These are phyloP conservation scores for Drosophila subpulchrella DNA, from an alignment of 1,140 invertebrate species.

Conservation along the genomic window DNA sequence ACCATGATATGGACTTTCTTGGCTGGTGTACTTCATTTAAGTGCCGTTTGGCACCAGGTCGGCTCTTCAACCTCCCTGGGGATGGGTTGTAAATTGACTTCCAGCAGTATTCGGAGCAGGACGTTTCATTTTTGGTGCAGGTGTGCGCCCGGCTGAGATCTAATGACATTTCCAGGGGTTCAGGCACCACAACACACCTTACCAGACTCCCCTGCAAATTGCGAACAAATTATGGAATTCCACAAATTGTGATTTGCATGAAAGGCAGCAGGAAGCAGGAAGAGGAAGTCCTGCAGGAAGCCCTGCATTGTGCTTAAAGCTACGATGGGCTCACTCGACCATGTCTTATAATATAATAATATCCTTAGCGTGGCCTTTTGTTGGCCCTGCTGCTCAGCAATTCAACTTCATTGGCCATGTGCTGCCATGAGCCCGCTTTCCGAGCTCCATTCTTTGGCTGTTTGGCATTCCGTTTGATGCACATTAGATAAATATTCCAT, in stretches of 20 bases:
- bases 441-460: conserved; percentile 17
- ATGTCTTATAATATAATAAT: conserved; percentile 36
- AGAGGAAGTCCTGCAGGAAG: conserved; percentile 24
- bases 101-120: conserved; percentile 12
- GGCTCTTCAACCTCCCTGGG: conserved; percentile 22
- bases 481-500: conserved; percentile 71
- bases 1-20: conserved; percentile 11
- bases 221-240: conserved; percentile 52
- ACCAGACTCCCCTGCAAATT: conserved; percentile 21
- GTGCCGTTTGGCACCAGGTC: conserved; percentile 53
- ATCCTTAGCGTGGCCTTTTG: conserved; percentile 29
- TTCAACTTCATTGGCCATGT: conserved; percentile 25
- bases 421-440: conserved; percentile 13
- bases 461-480: conserved; percentile 56
- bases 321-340: conserved; percentile 9
- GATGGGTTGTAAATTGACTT: conserved; percentile 47
- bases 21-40: conserved; percentile 58
- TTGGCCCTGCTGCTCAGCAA: conserved; percentile 17
- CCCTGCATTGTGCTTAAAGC: conserved; percentile 28
- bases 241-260: conserved; percentile 42
- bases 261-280: conserved; percentile 1
- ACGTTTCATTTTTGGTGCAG: conserved; percentile 22
- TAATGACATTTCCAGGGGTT: conserved; percentile 39
- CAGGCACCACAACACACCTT: not conserved
- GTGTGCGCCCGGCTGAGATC: conserved; percentile 34